phyloP scores from a whole-genome alignment of 2,797 vertebrate genomes.

The Syngnathus rostellatus region DNA sequence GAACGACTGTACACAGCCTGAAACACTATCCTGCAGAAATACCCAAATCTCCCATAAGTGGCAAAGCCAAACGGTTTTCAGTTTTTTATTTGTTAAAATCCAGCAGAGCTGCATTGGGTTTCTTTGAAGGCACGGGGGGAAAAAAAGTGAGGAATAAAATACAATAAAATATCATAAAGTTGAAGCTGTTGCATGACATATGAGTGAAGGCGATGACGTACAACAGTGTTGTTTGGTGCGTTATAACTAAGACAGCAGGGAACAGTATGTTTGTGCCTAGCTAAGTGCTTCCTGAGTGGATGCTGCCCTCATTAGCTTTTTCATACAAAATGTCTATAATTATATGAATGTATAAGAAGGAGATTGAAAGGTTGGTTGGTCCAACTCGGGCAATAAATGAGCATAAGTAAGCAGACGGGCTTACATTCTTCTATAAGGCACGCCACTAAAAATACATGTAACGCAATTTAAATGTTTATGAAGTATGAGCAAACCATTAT shows the following conservation, averaged over 20 bases:
- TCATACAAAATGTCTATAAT: not conserved
- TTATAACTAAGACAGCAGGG: not conserved
- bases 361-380: not conserved
- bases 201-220: not conserved
- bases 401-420: not conserved
- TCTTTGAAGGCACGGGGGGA: no score
- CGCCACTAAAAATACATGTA: not conserved
- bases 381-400: not conserved
- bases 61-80: no score
- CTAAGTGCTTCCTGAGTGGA: constrained; percentile 6
- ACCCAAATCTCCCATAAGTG: no score
- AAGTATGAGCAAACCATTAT: not conserved
- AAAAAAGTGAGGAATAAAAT: no score
- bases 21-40: no score
- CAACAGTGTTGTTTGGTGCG: not conserved
- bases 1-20: no score
- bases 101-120: no score
- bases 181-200: no score
- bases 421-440: not conserved
- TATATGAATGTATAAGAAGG: constrained; percentile 1
- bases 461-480: not conserved
- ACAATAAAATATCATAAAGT: no score
- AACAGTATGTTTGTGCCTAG: not conserved
- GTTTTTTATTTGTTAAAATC: no score
- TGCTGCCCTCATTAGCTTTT: not conserved